Evolutionary conservation across 2,888 invertebrate species (phyloP).

Genomic region (Quadroppia sp.): DNA sequence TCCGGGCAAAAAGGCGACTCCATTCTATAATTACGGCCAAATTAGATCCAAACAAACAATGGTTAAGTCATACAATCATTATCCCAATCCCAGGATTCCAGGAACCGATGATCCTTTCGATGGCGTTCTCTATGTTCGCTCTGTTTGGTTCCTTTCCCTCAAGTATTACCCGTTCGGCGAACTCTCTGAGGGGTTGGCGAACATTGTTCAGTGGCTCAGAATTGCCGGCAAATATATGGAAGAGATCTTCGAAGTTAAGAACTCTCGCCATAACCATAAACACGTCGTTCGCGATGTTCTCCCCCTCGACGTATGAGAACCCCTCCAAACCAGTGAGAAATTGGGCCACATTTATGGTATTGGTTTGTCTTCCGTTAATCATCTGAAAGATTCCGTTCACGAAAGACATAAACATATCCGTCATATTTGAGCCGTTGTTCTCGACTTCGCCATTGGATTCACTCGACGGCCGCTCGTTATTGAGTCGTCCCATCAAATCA

Average conservation of each 20-base stretch:
- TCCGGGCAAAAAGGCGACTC: conserved; percentile 52
- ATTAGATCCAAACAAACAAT: background rate
- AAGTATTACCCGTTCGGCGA: conserved; percentile 56
- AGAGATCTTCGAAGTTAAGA: conserved; percentile 54
- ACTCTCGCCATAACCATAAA: conserved; percentile 51
- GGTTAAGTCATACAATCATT: conserved; percentile 53
- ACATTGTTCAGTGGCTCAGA: conserved; percentile 56
- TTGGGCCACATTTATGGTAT: conserved; percentile 53
- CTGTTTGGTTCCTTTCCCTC: conserved; percentile 53
- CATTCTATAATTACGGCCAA: conserved; percentile 47
- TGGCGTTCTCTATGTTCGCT: conserved; percentile 54
- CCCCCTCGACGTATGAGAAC: conserved; percentile 54
- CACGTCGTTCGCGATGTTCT: conserved; percentile 52
- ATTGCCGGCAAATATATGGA: conserved; percentile 53
- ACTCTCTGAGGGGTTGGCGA: conserved; percentile 55
- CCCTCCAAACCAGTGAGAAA: conserved; percentile 54
- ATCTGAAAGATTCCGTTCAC: conserved; percentile 30
- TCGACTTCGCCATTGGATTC: background rate
- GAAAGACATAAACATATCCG: conserved; percentile 21
- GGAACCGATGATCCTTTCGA: conserved; percentile 55
- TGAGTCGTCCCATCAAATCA: conserved; percentile 13
- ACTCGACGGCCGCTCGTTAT: background rate
- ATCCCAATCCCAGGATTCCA: conserved; percentile 54
- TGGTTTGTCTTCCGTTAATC: conserved; percentile 20
- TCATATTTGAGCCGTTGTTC: background rate